Base-by-base conservation (phyloP, 2,888 invertebrate species). In the Limnephilus marmoratus region DNA sequence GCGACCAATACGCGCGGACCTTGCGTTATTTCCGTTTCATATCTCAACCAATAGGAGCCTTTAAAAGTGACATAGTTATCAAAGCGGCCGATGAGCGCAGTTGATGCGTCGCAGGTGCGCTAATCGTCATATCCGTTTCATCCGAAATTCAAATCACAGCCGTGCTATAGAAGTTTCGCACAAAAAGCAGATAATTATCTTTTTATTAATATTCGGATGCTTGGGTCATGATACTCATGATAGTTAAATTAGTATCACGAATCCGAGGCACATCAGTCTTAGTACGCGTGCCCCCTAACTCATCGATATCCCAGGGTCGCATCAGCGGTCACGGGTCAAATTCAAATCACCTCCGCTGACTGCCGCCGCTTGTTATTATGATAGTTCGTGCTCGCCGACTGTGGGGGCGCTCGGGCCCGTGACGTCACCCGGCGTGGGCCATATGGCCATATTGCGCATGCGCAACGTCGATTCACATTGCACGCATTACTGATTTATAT, bases 391-490 rank as follows among this genome's bases (percentile, higher is more conserved):
- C 86, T 24, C n/a, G 49, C 11, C 37, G 37, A 41, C 41, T n/a
- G 37, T 2, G 45, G 86, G 29, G 45, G 45, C 29, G 86, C 41
- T 18, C 24, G 85, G 24, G 85, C n/a, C 41, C 45, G 86, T 86
- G 86, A 86, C 86, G 86, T 86, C 86, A 86, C 49, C 49, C 37
- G 82, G 82, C 82, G 85, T 37, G 86, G 86, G 41, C 86, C 86
- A 86, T 86, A 86, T 86, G 86, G 86, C 86, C 37, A 37, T 37
- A 37, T 37, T 37, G 86, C 86, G 29, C 82, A 37, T 41, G 85
- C 41, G 85, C 85, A 13, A 45, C 45, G 49, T 24, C 86, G 86
- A 41, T 83, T 45, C 86, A n/a, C 15, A 49, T 49, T 45, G 85
- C 37, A 41, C 85, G 85, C 85, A 37, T 34, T 41, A 85, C 9